phyloP scores from a whole-genome alignment of 2,888 invertebrate genomes.

The Tetranychus piercei region DNA sequence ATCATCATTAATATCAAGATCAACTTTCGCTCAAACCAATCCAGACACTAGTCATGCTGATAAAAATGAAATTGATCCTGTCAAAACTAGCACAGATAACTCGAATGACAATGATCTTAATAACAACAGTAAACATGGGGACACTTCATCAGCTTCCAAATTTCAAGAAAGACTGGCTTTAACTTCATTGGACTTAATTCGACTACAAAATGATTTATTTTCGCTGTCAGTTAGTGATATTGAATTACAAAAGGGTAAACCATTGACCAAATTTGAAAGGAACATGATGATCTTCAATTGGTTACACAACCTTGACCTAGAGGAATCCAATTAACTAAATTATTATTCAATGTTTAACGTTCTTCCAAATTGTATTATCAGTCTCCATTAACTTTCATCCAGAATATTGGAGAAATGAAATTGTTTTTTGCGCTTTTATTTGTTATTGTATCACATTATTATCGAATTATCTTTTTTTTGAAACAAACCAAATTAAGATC shows the following conservation, averaged over 20 bases:
- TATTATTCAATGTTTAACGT: too few species aligned
- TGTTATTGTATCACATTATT: too few species aligned
- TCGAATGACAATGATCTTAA: not conserved
- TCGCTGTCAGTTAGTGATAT: slow-evolving; percentile 53
- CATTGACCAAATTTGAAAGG: slow-evolving; percentile 68
- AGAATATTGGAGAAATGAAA: too few species aligned
- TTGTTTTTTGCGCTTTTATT: too few species aligned
- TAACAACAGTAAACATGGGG: not conserved
- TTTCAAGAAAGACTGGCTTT: not conserved
- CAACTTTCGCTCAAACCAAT: not conserved
- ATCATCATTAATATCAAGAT: not conserved
- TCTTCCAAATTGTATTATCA: too few species aligned
- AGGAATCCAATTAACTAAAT: not conserved
- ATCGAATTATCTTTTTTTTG: too few species aligned
- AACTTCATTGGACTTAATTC: not conserved
- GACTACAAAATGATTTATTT: slow-evolving; percentile 4
- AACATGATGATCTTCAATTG: slow-evolving; percentile 91
- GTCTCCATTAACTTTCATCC: too few species aligned
- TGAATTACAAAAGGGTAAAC: slow-evolving; percentile 60
- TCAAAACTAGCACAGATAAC: not conserved
- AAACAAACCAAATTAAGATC: too few species aligned
- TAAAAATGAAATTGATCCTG: not conserved
- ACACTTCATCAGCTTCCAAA: not conserved
- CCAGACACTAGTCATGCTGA: not conserved
- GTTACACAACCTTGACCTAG: slow-evolving; percentile 65